phyloP scores from a whole-genome alignment of 2,888 invertebrate species.

The Sesia apiformis region DNA sequence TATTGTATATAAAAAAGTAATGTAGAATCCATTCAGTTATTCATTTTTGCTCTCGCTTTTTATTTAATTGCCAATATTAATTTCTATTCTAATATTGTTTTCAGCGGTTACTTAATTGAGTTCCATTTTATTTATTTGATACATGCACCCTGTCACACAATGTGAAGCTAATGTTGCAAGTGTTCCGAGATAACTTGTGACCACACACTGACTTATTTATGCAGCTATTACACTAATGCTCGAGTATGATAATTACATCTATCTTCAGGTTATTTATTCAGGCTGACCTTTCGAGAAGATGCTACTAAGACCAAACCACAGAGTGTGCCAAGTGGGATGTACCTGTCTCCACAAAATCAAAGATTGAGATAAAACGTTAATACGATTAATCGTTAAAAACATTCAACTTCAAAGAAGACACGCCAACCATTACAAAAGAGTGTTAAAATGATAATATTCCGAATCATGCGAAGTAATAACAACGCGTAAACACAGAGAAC shows the following conservation, averaged over 20 bases:
- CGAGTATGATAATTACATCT: constrained; percentile 16
- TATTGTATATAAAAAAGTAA: too few relatives aligned
- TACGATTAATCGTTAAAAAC: constrained; percentile 39
- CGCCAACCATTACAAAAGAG: constrained; percentile 13
- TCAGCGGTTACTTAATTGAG: constrained; percentile 16
- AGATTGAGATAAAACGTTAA: constrained; percentile 19
- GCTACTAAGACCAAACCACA: constrained; percentile 49
- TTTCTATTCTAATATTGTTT: constrained; percentile 4
- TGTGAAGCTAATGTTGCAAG: constrained; percentile 29
- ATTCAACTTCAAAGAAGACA: constrained; percentile 49
- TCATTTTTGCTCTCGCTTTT: background rate
- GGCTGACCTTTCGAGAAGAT: constrained; percentile 35
- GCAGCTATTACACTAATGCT: constrained; percentile 12
- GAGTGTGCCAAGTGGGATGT: constrained; percentile 70
- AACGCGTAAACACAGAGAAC: constrained; percentile 64
- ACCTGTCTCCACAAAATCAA: constrained; percentile 46
- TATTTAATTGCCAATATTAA: background rate
- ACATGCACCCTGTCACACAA: constrained; percentile 73
- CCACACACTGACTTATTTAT: constrained; percentile 13
- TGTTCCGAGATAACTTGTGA: constrained; percentile 1
- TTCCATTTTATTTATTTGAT: constrained; percentile 38
- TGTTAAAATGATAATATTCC: constrained; percentile 50
- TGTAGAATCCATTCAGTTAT: background rate
- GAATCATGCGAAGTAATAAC: constrained; percentile 67
- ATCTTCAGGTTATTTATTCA: constrained; percentile 7